Evolutionary conservation across 1,140 invertebrate species (phyloP).

Genomic region (Cephus cinctus): DNA sequence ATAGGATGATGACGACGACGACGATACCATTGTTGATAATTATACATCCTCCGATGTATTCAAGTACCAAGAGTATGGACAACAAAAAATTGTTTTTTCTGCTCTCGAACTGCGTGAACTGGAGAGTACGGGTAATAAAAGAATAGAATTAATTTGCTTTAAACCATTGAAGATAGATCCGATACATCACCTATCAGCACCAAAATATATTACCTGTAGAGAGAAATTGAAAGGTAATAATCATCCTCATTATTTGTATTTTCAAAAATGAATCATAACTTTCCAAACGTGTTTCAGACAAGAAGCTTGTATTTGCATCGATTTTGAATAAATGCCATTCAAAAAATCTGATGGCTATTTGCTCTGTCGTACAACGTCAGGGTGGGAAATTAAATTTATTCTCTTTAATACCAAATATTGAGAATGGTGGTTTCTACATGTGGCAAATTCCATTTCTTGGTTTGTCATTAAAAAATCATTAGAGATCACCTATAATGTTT

Average conservation of each 20-base stretch:
- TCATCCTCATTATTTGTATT: not conserved
- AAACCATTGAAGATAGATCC: conserved; percentile 23
- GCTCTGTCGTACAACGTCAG: conserved; percentile 17
- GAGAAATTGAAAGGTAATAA: conserved; percentile 17
- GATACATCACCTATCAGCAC: conserved; percentile 21
- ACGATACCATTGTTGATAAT: too few species aligned
- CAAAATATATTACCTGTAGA: conserved; percentile 21
- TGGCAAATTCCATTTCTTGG: conserved; percentile 29
- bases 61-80: conserved; percentile 10
- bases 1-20: too few species aligned
- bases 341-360: conserved; percentile 29
- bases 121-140: not conserved
- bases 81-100: conserved; percentile 19
- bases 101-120: conserved; percentile 15
- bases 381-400: conserved; percentile 20
- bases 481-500: conserved; percentile 2
- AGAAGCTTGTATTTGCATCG: conserved; percentile 29
- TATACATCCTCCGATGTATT: too few species aligned
- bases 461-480: conserved; percentile 5
- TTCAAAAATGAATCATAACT: not conserved
- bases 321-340: conserved; percentile 25
- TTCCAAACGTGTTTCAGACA: conserved; percentile 15
- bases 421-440: conserved; percentile 35
- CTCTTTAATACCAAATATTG: conserved; percentile 25
- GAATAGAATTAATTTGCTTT: conserved; percentile 29